Evolutionary conservation across 2,888 invertebrate species (phyloP).

Genomic region (Hipparchia sbordonii): DNA sequence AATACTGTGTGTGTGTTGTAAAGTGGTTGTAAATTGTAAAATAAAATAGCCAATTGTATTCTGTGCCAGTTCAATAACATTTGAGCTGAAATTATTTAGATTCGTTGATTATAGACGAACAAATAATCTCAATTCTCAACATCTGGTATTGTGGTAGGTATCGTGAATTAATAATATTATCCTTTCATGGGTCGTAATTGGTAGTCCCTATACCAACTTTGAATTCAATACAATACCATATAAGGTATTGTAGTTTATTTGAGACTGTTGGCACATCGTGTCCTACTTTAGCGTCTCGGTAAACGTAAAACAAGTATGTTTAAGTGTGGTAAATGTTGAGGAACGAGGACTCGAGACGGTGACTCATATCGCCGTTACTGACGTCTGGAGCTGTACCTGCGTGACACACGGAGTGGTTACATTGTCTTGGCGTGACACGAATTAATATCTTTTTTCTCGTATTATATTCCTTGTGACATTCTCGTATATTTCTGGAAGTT

Average conservation of each 20-base stretch:
- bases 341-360: not conserved
- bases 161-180: not conserved
- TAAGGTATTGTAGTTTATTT: slow-evolving; percentile 55
- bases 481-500: slow-evolving; percentile 10
- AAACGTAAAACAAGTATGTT: not conserved
- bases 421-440: not conserved
- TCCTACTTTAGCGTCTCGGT: slow-evolving; percentile 54
- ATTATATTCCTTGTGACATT: not conserved
- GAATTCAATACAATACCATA: slow-evolving; percentile 56
- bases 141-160: not conserved
- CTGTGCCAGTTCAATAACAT: no score
- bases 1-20: no score
- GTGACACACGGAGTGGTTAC: no score
- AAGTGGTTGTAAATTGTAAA: no score
- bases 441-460: not conserved
- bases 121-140: not conserved
- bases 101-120: not conserved
- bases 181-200: not conserved
- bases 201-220: not conserved
- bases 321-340: not conserved
- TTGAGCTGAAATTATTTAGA: no score
- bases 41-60: no score
- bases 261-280: slow-evolving; percentile 54
- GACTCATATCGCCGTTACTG: slow-evolving; percentile 24
- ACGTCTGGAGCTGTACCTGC: not conserved